Conservation (phyloP, 2,113 vertebrate genomes). For the Carettochelys insculpta region DNA sequence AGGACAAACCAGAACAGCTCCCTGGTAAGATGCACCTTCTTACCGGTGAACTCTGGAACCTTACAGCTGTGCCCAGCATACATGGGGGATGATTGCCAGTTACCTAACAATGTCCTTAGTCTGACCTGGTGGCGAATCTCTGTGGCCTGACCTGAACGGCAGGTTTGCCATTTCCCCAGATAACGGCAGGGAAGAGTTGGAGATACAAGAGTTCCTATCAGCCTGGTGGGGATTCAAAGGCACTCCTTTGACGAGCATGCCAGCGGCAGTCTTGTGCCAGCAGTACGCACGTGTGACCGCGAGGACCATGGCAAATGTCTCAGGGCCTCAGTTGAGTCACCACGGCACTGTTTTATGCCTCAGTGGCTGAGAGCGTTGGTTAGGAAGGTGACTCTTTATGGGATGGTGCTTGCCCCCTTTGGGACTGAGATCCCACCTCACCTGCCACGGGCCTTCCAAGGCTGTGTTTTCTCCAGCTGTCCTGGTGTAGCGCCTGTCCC, state of each 20-base stretch:
- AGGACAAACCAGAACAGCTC: not conserved
- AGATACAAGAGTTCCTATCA: not conserved
- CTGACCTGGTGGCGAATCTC: not conserved
- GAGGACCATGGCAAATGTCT: not conserved
- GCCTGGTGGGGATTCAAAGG: not conserved
- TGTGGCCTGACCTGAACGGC: not conserved
- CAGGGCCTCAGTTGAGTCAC: too few species aligned
- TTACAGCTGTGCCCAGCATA: not conserved
- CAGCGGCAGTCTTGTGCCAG: not conserved
- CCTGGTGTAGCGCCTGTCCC: not conserved
- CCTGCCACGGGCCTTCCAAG: not conserved
- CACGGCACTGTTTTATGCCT: too few species aligned
- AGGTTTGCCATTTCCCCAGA: not conserved
- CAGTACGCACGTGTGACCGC: too few species aligned
- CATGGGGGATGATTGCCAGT: fast-evolving
- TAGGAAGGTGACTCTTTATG: not conserved
- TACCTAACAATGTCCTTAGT: not conserved
- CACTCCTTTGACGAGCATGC: not conserved
- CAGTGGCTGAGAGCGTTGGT: not conserved
- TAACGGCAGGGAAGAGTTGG: not conserved
- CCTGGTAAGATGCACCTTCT: not conserved
- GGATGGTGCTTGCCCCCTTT: not conserved
- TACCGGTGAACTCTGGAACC: not conserved
- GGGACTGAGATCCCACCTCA: not conserved
- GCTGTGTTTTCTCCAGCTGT: not conserved